Percentiles rank a stretch among this genome's conserved stretches.
These are phyloP conservation scores for Diplolepis rosae DNA, from an alignment of 2,888 invertebrate species.

Conservation along the genomic window DNA sequence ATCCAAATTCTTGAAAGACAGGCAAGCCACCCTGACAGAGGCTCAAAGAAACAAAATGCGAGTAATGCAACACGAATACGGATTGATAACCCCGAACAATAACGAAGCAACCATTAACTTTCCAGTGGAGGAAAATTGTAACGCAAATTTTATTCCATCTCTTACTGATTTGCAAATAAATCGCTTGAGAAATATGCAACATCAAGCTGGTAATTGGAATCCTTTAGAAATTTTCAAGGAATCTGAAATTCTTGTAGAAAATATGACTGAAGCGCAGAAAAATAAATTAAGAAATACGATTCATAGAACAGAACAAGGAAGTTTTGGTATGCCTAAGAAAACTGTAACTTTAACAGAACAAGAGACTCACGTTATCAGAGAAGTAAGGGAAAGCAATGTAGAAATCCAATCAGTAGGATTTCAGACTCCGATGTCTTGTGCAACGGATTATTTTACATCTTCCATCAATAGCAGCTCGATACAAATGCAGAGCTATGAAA, in stretches of 20 bases:
- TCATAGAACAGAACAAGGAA: constrained; percentile 43
- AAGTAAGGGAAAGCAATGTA: background rate
- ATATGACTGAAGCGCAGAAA: constrained; percentile 67
- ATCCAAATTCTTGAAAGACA: constrained; percentile 37
- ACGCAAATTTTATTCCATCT: constrained; percentile 36
- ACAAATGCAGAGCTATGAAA: constrained; percentile 57
- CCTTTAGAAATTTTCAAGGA: constrained; percentile 10
- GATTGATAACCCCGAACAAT: constrained; percentile 66
- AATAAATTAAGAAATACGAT: constrained; percentile 65
- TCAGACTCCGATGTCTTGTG: constrained; percentile 70
- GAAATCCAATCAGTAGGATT: background rate
- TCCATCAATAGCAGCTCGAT: constrained; percentile 59
- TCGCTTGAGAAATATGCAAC: constrained; percentile 47
- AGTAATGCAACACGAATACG: constrained; percentile 79
- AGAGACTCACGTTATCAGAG: constrained; percentile 16
- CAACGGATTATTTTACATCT: constrained; percentile 65
- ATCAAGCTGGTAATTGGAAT: constrained; percentile 48
- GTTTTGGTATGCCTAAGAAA: background rate
- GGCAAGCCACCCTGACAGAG: constrained; percentile 75
- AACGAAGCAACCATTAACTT: constrained; percentile 50
- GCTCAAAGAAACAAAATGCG: constrained; percentile 79
- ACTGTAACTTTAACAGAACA: background rate
- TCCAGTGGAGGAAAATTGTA: constrained; percentile 2
- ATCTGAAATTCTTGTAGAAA: background rate
- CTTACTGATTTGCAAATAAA: constrained; percentile 45